These are phyloP conservation scores for Holothuria leucospilota DNA, from an alignment of 53 echinoderm and acorn worm genomes.

Conservation along the genomic window DNA sequence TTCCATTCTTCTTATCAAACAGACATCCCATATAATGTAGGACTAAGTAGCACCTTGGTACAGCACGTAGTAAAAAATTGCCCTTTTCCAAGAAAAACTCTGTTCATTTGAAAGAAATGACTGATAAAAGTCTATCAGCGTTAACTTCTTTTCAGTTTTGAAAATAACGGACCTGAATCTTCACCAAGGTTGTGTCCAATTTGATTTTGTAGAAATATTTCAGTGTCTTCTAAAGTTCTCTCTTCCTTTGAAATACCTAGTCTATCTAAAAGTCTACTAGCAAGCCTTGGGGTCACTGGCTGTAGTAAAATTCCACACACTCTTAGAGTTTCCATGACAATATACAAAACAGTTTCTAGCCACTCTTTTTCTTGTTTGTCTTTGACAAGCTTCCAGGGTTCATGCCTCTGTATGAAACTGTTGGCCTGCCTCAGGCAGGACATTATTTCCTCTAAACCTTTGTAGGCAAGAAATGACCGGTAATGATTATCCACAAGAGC, in stretches of 20 bases:
- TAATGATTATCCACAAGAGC: constrained; percentile 80
- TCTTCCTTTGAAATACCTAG: constrained; percentile 69
- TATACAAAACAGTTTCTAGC: constrained; percentile 82
- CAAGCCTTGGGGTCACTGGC: constrained; percentile 76
- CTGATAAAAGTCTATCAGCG: background rate
- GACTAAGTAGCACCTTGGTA: too few relatives aligned
- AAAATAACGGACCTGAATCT: background rate
- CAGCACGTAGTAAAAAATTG: too few relatives aligned
- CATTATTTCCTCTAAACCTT: constrained; percentile 83
- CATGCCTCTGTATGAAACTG: constrained; percentile 80
- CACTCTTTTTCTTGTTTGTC: constrained; percentile 57
- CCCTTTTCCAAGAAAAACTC: too few relatives aligned
- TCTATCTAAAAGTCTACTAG: constrained; percentile 74
- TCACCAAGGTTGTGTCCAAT: background rate
- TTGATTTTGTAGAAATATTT: background rate
- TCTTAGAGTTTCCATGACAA: constrained; percentile 94
- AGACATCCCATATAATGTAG: too few relatives aligned
- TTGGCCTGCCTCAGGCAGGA: constrained; percentile 79
- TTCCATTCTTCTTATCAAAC: too few relatives aligned
- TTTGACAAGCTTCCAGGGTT: constrained; percentile 91
- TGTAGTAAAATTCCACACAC: constrained; percentile 91
- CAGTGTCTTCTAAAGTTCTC: constrained; percentile 43
- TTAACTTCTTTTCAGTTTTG: background rate
- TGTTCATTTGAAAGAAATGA: too few relatives aligned
- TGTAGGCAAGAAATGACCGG: constrained; percentile 72